A percentile compares a stretch with the other conserved stretches of the same genome.
phyloP scores from a whole-genome alignment of 2,113 vertebrate genomes.

The Lynx canadensis region DNA sequence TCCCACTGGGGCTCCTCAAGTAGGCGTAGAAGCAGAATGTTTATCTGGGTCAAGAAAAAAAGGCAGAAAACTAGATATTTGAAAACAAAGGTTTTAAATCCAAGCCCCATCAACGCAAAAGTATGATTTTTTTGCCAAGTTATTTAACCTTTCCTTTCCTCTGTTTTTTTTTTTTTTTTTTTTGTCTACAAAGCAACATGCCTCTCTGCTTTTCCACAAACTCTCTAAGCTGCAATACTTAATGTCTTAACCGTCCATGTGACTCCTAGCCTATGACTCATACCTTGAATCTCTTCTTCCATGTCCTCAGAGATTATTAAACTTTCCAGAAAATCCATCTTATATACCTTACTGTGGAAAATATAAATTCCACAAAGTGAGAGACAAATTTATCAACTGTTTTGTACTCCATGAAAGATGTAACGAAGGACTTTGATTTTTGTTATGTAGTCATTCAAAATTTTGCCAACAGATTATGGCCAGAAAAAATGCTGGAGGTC shows the following conservation, averaged over 20 bases:
- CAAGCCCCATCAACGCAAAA: neutral
- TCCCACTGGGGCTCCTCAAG: neutral
- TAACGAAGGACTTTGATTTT: conserved; percentile 12
- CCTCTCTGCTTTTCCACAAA: neutral
- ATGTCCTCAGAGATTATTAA: neutral
- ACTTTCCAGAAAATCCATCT: neutral
- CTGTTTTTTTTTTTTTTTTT: neutral
- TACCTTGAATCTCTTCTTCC: neutral
- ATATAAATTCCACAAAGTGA: neutral
- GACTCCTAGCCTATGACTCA: neutral
- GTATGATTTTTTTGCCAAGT: neutral
- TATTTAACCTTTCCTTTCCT: neutral
- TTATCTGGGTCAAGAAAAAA: neutral
- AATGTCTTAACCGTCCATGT: neutral
- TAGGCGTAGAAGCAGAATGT: neutral
- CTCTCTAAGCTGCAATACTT: neutral
- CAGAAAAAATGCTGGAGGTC: neutral
- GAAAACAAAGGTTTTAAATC: conserved; percentile 38
- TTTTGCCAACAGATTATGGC: neutral
- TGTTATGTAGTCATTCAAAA: neutral
- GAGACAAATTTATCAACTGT: neutral
- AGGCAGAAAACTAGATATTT: neutral
- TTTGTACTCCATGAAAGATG: neutral
- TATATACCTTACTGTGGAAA: neutral
- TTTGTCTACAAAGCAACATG: neutral